phyloP scores from a whole-genome alignment of 2,113 vertebrate genomes.

The Triplophysa tibetana region DNA sequence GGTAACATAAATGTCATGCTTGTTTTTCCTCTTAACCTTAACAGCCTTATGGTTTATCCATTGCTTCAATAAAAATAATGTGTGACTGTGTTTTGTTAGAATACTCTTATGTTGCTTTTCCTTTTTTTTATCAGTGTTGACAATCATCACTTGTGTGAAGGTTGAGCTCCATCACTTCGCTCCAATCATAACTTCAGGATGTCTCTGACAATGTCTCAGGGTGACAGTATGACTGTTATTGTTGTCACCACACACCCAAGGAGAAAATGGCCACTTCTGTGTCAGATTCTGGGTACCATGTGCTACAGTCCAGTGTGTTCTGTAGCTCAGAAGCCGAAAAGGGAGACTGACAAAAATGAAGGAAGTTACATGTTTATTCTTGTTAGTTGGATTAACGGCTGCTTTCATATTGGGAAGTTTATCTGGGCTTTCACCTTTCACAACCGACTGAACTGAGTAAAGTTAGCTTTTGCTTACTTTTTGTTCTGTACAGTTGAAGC shows the following conservation, averaged over 20 bases:
- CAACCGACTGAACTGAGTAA: too few species aligned
- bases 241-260: too few species aligned
- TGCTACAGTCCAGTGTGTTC: constrained; percentile 66
- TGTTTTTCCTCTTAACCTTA: too few species aligned
- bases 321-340: constrained; percentile 54
- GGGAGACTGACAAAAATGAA: constrained; percentile 3
- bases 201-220: constrained; percentile 62
- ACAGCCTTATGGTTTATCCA: too few species aligned
- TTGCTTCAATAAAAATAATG: too few species aligned
- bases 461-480: too few species aligned
- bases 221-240: too few species aligned
- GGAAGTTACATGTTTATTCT: not conserved
- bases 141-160: not conserved
- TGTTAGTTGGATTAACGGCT: not conserved
- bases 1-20: not conserved
- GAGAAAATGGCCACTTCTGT: too few species aligned
- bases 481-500: too few species aligned
- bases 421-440: too few species aligned
- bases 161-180: not conserved
- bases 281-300: constrained; percentile 62
- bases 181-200: constrained; percentile 52
- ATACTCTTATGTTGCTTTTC: too few species aligned
- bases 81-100: not conserved
- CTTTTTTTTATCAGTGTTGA: too few species aligned
- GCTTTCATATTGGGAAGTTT: not conserved